Evolutionary conservation across 2,113 vertebrate species (phyloP).

Genomic region (Trichechus manatus): DNA sequence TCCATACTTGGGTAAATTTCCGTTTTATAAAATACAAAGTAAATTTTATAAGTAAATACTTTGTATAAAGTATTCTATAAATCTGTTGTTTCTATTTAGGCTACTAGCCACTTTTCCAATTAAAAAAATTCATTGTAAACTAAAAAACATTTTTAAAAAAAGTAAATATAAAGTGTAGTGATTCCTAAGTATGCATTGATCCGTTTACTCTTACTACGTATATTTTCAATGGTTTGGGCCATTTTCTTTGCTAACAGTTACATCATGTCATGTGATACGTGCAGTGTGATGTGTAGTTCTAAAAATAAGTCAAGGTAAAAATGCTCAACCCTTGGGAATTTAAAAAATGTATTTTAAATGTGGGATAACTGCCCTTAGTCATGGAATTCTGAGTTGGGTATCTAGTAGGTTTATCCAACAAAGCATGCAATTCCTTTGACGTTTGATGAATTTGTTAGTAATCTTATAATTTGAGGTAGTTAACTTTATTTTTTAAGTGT

Average conservation of each 20-base stretch:
- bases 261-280: constrained; percentile 88
- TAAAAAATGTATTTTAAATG: constrained; percentile 76
- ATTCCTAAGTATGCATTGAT: constrained; percentile 59
- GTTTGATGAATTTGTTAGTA: constrained; percentile 50
- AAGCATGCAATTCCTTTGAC: constrained; percentile 47
- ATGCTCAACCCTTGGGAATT: constrained; percentile 68
- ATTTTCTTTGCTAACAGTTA: constrained; percentile 83
- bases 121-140: neutral
- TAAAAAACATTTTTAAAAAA: neutral
- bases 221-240: constrained; percentile 82
- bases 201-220: constrained; percentile 76
- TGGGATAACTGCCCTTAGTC: constrained; percentile 57
- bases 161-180: constrained; percentile 25
- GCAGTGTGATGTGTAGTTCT: constrained; percentile 85
- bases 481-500: constrained; percentile 60
- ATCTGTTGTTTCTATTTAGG: neutral
- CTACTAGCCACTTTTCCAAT: constrained; percentile 4
- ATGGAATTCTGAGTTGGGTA: constrained; percentile 35
- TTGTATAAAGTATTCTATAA: too few relatives aligned
- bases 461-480: constrained; percentile 47
- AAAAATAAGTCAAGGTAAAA: constrained; percentile 87
- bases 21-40: neutral
- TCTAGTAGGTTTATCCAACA: constrained; percentile 53
- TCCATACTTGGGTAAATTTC: constrained; percentile 18
- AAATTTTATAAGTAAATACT: neutral